These are phyloP conservation scores for Entomobrya proxima DNA, from an alignment of 2,888 invertebrate genomes.

Conservation along the genomic window DNA sequence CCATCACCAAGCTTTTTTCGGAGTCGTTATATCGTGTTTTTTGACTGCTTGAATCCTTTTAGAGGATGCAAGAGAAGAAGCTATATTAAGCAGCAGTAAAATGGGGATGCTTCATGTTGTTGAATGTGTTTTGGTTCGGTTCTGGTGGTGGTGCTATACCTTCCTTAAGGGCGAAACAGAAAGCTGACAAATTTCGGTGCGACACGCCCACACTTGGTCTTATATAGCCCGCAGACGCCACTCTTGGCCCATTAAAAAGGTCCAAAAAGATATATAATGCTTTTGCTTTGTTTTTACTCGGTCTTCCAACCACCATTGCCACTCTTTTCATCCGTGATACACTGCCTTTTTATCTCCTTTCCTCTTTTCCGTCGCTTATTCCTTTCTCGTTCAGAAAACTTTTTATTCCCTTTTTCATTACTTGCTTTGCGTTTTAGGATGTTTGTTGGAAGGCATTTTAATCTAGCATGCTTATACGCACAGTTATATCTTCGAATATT, in stretches of 20 bases:
- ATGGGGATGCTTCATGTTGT: slow-evolving; percentile 28
- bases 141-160: slow-evolving; percentile 69
- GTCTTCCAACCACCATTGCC: slow-evolving; percentile 72
- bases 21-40: slow-evolving; percentile 44
- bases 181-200: slow-evolving; percentile 76
- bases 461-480: background rate
- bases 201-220: slow-evolving; percentile 76
- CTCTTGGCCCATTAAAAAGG: slow-evolving; percentile 75
- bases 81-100: slow-evolving; percentile 45
- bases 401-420: slow-evolving; percentile 60
- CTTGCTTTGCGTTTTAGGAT: slow-evolving; percentile 17
- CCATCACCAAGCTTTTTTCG: slow-evolving; percentile 43
- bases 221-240: slow-evolving; percentile 75
- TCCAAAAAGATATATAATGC: slow-evolving; percentile 73
- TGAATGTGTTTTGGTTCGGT: slow-evolving; percentile 17
- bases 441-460: slow-evolving; percentile 31
- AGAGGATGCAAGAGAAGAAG: slow-evolving; percentile 6
- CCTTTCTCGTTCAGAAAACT: slow-evolving; percentile 56
- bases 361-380: slow-evolving; percentile 59
- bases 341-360: slow-evolving; percentile 66
- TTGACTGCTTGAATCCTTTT: slow-evolving; percentile 26
- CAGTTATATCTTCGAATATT: background rate
- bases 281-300: slow-evolving; percentile 74
- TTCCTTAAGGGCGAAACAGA: slow-evolving; percentile 73
- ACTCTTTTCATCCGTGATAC: slow-evolving; percentile 70